Evolutionary conservation across 1,140 invertebrate genomes (phyloP), one percentile per base, ranked within the genome.

Genomic region (Hylyphantes graminicola): DNA sequence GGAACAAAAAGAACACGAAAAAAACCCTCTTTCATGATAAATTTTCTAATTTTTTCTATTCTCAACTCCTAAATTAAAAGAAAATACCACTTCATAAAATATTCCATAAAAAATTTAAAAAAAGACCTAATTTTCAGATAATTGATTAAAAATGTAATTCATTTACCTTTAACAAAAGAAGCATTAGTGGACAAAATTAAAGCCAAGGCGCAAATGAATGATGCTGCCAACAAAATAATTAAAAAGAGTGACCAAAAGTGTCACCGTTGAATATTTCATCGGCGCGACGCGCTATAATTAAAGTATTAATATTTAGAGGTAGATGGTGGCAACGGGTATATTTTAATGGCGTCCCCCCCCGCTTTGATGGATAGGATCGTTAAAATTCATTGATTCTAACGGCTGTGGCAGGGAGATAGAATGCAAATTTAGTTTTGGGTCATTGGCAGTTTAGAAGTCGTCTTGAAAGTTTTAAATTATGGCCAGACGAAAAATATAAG

Each of bases 81-180:
- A 17, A 65, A 65, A 9, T 17, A 65, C 12, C 21, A 19, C 13
- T 65, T 65, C 12, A 17, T 17, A 19, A 5, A n/a, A 65, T 19
- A 19, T 65, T n/a, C 35, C 35, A 19, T 11, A 57, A 57, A 59
- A 3, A 13, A 59, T 59, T 6, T 6, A 59, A 59, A 59, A 6
- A 12, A 13, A n/a, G 5, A n/a, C 12, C 54, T 74, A 74, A 74
- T 74, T 74, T 74, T 5, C 54, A n/a, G 53, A 74, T 74, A 74
- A 74, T 74, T 74, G 72, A 74, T 74, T 74, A 74, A 74, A 74
- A 74, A 74, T 74, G 72, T 74, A 74, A 74, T 74, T 74, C 72
- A 74, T 74, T 74, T 74, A 70, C 35, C 72, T 74, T 74, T 74
- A 74, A 74, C 54, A 15, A 35, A 35, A 35, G 68, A 0, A 70